Percentiles rank a stretch among this genome's conserved stretches.
These are phyloP conservation scores for Chromis chromis DNA, from an alignment of 2,797 vertebrate genomes.

Conservation along the genomic window DNA sequence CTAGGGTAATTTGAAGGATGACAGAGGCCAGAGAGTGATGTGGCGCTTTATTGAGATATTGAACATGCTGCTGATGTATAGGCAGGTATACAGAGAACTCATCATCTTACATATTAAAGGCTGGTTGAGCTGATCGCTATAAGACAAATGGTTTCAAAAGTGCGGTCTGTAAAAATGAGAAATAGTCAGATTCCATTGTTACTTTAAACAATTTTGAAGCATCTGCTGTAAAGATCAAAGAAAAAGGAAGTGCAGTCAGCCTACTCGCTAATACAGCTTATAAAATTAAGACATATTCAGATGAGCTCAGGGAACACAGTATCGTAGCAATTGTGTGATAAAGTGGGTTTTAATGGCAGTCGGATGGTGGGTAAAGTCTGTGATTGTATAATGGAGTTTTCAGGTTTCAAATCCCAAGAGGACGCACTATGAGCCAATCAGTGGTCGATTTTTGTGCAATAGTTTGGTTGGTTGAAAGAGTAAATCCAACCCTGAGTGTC, in stretches of 20 bases:
- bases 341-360: conserved; percentile 40
- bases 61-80: conserved; percentile 45
- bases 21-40: conserved; percentile 41
- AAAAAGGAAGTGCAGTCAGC: neutral
- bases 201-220: neutral
- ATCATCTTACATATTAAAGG: conserved; percentile 7
- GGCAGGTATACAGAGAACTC: conserved; percentile 27
- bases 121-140: conserved; percentile 6
- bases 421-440: conserved; percentile 43
- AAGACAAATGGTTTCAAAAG: conserved; percentile 20
- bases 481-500: conserved; percentile 59
- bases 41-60: conserved; percentile 28
- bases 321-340: conserved; percentile 73
- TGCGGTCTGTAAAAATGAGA: conserved; percentile 16
- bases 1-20: conserved; percentile 60
- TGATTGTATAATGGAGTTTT: conserved; percentile 59
- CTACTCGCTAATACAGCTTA: conserved; percentile 31
- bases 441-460: conserved; percentile 75
- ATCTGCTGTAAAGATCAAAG: conserved; percentile 22
- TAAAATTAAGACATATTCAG: conserved; percentile 42
- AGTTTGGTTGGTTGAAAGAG: conserved; percentile 60
- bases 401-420: conserved; percentile 38
- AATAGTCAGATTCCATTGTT: conserved; percentile 12
- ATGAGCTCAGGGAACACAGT: conserved; percentile 80
- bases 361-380: conserved; percentile 26